Evolutionary conservation across 2,113 vertebrate species (phyloP).

Genomic region (Dermatemys mawii): DNA sequence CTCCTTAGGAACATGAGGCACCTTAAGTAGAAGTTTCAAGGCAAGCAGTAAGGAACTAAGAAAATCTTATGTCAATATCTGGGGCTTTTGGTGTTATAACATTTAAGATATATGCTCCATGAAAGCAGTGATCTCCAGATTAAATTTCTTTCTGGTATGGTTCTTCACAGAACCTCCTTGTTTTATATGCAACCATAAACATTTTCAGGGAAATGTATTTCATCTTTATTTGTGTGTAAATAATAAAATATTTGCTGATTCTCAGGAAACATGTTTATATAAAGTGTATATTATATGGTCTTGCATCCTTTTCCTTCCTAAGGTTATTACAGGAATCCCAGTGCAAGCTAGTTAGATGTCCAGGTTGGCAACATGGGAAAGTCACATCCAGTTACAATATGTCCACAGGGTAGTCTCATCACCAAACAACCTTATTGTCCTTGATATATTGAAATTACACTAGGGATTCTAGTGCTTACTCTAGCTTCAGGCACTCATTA

Average conservation of each 20-base stretch:
- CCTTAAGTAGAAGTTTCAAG: neutral
- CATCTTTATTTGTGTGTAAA: neutral
- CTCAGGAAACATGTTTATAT: neutral
- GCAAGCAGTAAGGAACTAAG: rapidly evolving
- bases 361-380: neutral
- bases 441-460: neutral
- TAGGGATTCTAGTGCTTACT: neutral
- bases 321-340: neutral
- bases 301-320: neutral
- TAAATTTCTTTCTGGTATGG: neutral
- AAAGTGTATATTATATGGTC: neutral
- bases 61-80: neutral
- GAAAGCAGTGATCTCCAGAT: neutral
- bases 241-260: neutral
- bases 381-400: neutral
- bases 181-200: neutral
- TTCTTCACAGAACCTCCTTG: neutral
- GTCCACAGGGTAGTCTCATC: neutral
- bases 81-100: neutral
- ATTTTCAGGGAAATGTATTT: neutral
- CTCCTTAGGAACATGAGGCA: neutral
- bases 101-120: neutral
- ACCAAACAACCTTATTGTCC: neutral
- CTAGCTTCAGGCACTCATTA: neutral
- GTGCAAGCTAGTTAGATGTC: neutral